These are phyloP conservation scores for Microctenopoma steveboyesi DNA, from an alignment of 2,797 vertebrate genomes.

Conservation along the genomic window DNA sequence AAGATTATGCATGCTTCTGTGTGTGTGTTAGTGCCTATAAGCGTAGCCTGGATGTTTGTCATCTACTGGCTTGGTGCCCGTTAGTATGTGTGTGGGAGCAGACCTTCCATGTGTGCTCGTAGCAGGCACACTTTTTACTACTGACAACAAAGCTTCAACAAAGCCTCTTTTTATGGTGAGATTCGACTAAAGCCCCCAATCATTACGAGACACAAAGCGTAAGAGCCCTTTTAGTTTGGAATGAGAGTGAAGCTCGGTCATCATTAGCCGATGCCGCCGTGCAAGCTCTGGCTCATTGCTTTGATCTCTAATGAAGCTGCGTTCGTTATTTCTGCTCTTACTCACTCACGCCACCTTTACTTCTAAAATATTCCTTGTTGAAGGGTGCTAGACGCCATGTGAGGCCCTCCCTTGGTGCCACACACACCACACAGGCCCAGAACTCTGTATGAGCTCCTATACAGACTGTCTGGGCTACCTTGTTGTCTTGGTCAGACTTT, in stretches of 20 bases:
- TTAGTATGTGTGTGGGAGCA: constrained; percentile 66
- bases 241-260: constrained; percentile 73
- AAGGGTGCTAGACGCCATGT: constrained; percentile 66
- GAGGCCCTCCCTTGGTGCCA: constrained; percentile 48
- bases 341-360: constrained; percentile 79
- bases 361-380: constrained; percentile 58
- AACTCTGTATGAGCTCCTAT: constrained; percentile 36
- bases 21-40: constrained; percentile 14
- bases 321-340: constrained; percentile 75
- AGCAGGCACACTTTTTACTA: constrained; percentile 80
- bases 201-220: constrained; percentile 74
- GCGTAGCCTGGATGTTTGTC: constrained; percentile 62
- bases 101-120: constrained; percentile 72
- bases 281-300: constrained; percentile 49
- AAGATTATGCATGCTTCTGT: constrained; percentile 36
- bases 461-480: constrained; percentile 68
- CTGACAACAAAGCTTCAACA: constrained; percentile 81
- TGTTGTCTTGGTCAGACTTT: constrained; percentile 74
- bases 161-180: constrained; percentile 74
- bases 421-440: constrained; percentile 32
- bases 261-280: constrained; percentile 76
- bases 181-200: constrained; percentile 67
- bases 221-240: constrained; percentile 65
- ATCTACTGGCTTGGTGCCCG: constrained; percentile 58
- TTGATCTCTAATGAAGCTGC: constrained; percentile 82